Conservation (phyloP, 2,888 invertebrate genomes). For the Gari tellinella region DNA sequence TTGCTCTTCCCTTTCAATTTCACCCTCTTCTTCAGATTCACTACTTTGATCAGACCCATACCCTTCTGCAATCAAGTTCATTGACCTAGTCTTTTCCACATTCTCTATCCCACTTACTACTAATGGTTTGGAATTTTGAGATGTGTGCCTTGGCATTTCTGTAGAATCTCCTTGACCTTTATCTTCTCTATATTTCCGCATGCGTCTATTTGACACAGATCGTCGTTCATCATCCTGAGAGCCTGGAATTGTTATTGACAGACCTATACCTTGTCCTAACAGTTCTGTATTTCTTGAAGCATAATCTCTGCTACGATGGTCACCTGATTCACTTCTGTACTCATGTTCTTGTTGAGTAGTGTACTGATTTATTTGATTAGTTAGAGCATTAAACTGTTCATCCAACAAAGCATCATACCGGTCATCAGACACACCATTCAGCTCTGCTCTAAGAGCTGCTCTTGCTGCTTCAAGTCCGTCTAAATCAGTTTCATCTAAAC, state of each 20-base stretch:
- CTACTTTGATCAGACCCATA: constrained; percentile 67
- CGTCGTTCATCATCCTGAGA: constrained; percentile 39
- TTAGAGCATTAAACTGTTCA: constrained; percentile 44
- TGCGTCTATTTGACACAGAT: constrained; percentile 27
- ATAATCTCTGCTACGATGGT: constrained; percentile 16
- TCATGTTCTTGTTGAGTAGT: constrained; percentile 18
- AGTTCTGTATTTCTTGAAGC: constrained; percentile 14
- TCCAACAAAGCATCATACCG: constrained; percentile 50
- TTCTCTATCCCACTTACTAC: neutral
- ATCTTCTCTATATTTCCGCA: constrained; percentile 24
- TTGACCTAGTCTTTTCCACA: constrained; percentile 39
- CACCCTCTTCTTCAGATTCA: constrained; percentile 83
- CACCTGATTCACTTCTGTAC: constrained; percentile 8
- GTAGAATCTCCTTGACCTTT: neutral
- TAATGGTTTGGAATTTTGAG: constrained; percentile 9
- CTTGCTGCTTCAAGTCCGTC: constrained; percentile 83
- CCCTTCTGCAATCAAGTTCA: constrained; percentile 78
- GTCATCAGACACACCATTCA: constrained; percentile 70
- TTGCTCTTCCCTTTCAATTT: constrained; percentile 76
- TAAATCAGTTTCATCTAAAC: constrained; percentile 75
- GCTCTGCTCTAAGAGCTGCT: constrained; percentile 81
- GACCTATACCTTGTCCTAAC: constrained; percentile 40
- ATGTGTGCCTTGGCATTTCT: neutral
- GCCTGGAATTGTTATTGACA: constrained; percentile 58
- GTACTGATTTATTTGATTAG: constrained; percentile 41